Conservation (phyloP, 2,888 invertebrate species). For the Cloeon dipterum region DNA sequence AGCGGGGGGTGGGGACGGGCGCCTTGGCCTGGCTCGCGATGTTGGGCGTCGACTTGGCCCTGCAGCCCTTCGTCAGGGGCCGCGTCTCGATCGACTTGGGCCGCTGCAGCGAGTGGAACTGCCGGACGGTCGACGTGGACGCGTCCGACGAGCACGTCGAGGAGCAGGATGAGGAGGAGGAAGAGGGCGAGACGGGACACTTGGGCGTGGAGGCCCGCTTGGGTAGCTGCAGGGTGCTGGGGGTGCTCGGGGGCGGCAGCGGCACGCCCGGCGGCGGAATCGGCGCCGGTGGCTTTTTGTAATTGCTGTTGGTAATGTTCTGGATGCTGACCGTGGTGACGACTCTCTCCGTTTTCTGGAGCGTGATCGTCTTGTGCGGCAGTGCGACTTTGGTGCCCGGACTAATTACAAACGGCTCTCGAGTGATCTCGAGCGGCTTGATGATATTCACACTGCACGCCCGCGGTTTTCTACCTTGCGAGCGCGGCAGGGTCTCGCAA, state of each 20-base stretch:
- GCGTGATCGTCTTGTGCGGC: background rate
- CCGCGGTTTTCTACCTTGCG: slow-evolving; percentile 1
- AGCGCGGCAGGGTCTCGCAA: background rate
- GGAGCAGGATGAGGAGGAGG: slow-evolving; percentile 14
- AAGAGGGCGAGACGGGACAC: background rate
- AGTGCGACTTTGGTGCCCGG: no score
- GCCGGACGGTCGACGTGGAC: slow-evolving; percentile 7
- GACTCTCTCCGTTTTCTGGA: background rate
- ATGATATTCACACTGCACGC: no score
- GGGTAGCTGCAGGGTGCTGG: slow-evolving; percentile 2
- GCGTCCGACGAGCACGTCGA: no score
- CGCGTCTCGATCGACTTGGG: slow-evolving; percentile 6
- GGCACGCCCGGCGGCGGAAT: slow-evolving; percentile 2
- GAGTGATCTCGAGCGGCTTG: no score
- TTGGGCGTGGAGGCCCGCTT: background rate
- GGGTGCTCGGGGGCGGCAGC: background rate
- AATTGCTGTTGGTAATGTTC: background rate
- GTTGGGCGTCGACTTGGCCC: no score
- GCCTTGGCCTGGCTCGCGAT: no score
- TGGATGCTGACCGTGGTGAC: background rate
- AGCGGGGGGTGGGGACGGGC: background rate
- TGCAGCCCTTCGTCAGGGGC: no score
- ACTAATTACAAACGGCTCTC: no score
- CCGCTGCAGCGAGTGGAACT: no score
- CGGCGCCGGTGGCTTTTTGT: slow-evolving; percentile 3